These are phyloP conservation scores for Hemicordylus capensis DNA, from an alignment of 2,113 vertebrate species.

Conservation along the genomic window DNA sequence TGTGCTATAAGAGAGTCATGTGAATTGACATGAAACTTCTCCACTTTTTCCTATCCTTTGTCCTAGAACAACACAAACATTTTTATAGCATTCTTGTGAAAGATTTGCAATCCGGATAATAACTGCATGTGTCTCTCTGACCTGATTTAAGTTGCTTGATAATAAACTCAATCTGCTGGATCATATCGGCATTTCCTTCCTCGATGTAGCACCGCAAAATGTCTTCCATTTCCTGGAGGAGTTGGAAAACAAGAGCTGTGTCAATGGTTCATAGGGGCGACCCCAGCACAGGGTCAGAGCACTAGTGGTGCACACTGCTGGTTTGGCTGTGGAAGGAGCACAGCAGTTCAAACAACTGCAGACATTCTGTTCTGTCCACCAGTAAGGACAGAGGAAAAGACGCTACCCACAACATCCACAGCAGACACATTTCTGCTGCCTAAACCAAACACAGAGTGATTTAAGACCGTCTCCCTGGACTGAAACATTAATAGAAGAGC, in stretches of 20 bases:
- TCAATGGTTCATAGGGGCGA: constrained; percentile 38
- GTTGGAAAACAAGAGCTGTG: constrained; percentile 36
- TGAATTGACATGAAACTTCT: constrained; percentile 20
- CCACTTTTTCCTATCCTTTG: not conserved
- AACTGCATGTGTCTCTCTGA: constrained; percentile 62
- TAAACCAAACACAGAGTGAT: not conserved
- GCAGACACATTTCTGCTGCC: not conserved
- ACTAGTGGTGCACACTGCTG: not conserved
- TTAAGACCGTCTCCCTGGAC: not conserved
- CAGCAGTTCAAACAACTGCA: rapidly evolving
- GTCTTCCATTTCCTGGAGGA: constrained; percentile 90
- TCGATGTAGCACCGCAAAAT: constrained; percentile 90
- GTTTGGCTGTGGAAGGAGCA: not conserved
- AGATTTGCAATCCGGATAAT: constrained; percentile 30
- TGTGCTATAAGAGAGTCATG: not conserved
- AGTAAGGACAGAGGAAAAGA: not conserved
- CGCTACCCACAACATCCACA: not conserved
- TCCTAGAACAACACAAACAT: constrained; percentile 32
- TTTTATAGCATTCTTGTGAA: constrained; percentile 5
- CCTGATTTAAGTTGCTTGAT: constrained; percentile 93
- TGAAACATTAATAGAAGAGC: not conserved
- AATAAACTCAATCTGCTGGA: constrained; percentile 92
- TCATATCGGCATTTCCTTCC: constrained; percentile 88
- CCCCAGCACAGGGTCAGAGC: not conserved
- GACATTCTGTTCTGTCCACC: not conserved